phyloP scores from a whole-genome alignment of 2,113 vertebrate genomes.

The Megaleporinus macrocephalus region DNA sequence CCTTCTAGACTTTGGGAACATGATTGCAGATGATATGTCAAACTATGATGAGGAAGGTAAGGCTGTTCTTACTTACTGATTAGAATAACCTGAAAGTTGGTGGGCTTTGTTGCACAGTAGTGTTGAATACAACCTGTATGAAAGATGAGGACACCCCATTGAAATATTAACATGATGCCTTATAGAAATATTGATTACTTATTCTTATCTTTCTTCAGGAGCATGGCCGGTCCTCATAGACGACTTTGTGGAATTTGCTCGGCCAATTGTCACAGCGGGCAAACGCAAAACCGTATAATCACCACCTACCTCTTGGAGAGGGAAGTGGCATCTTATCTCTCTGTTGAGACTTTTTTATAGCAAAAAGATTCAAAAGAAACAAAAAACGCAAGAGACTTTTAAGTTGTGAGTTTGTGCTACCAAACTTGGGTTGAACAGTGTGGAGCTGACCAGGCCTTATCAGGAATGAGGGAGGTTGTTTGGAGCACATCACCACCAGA shows the following conservation, averaged over 20 bases:
- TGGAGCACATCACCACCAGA: conserved; percentile 19
- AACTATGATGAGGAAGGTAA: conserved; percentile 97
- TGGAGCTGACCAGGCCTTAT: not conserved
- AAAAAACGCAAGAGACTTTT: conserved; percentile 70
- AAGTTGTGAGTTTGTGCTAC: conserved; percentile 64
- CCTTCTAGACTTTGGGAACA: conserved; percentile 93
- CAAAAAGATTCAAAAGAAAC: conserved; percentile 61
- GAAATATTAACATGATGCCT: not conserved
- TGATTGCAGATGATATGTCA: conserved; percentile 96
- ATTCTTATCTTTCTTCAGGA: conserved; percentile 69
- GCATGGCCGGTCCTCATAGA: conserved; percentile 96
- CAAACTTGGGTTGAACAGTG: conserved; percentile 8
- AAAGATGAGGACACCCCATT: not conserved
- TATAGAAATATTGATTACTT: not conserved
- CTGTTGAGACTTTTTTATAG: conserved; percentile 72
- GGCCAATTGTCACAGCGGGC: conserved; percentile 87
- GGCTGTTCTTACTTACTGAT: not conserved
- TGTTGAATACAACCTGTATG: not conserved
- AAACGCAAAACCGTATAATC: conserved; percentile 82
- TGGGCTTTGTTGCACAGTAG: not conserved
- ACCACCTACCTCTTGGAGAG: conserved; percentile 57
- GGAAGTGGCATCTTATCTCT: conserved; percentile 66
- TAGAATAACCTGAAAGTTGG: not conserved
- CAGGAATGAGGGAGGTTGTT: not conserved
- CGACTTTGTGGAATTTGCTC: conserved; percentile 93